Percentiles rank a stretch among this genome's conserved stretches.
phyloP scores from a whole-genome alignment of 2,888 invertebrate species.

The Acrocyrtus sp. region DNA sequence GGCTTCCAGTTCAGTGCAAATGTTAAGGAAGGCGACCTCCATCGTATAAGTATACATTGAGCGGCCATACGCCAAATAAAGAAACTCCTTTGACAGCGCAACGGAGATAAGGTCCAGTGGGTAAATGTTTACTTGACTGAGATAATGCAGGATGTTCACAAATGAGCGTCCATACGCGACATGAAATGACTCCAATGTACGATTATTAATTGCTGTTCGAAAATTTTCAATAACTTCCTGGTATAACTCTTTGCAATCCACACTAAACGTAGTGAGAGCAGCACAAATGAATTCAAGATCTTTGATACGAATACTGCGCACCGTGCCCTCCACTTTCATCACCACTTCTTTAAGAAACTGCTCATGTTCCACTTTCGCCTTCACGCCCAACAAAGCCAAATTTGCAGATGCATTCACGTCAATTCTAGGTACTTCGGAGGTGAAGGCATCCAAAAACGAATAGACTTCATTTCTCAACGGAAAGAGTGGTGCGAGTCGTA shows the following conservation, averaged over 20 bases:
- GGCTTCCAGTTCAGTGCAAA: constrained; percentile 34
- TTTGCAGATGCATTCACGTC: constrained; percentile 75
- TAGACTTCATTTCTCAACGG: constrained; percentile 66
- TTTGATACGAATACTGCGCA: constrained; percentile 73
- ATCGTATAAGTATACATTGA: constrained; percentile 36
- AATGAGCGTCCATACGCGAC: constrained; percentile 71
- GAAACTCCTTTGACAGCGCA: constrained; percentile 34
- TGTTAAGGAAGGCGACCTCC: constrained; percentile 30
- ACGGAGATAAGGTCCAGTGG: constrained; percentile 71
- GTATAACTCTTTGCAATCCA: constrained; percentile 69
- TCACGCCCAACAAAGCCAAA: constrained; percentile 73
- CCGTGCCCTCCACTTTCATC: constrained; percentile 68
- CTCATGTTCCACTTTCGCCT: constrained; percentile 65
- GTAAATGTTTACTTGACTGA: constrained; percentile 71
- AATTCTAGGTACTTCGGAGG: constrained; percentile 71
- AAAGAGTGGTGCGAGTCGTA: neutral
- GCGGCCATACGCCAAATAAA: constrained; percentile 24
- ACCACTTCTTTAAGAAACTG: constrained; percentile 69
- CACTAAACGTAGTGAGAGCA: constrained; percentile 73
- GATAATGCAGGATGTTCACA: constrained; percentile 72
- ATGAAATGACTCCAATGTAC: constrained; percentile 70
- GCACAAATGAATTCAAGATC: constrained; percentile 79
- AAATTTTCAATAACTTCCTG: constrained; percentile 68
- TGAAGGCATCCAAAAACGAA: constrained; percentile 70
- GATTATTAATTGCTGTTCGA: constrained; percentile 67